phyloP scores from a whole-genome alignment of 2,888 invertebrate genomes.

The Himalopsyche tibetana region DNA sequence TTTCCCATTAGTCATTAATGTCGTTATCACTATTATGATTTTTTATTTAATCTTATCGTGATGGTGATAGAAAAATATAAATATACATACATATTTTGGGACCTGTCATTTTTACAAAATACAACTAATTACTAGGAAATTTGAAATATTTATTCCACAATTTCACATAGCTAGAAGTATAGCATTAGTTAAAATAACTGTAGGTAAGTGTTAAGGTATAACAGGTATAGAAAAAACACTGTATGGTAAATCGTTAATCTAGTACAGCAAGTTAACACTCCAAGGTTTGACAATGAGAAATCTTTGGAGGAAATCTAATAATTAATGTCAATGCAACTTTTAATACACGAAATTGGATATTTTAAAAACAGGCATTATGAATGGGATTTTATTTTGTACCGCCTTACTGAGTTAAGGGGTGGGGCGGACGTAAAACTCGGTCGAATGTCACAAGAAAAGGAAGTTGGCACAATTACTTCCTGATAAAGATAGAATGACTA shows the following conservation, averaged over 20 bases:
- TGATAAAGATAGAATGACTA: conserved; percentile 3
- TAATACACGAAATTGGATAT: not conserved
- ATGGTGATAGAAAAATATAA: not conserved
- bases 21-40: not conserved
- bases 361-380: conserved; percentile 11
- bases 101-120: not conserved
- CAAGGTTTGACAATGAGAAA: conserved; percentile 20
- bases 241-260: conserved; percentile 34
- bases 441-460: conserved; percentile 34
- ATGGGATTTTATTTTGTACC: conserved; percentile 30
- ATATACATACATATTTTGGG: not conserved
- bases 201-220: not conserved
- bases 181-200: not conserved
- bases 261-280: conserved; percentile 3
- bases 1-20: conserved; percentile 5
- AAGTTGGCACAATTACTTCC: conserved; percentile 26
- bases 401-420: conserved; percentile 50
- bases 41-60: not conserved
- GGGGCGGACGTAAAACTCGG: conserved; percentile 50
- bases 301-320: not conserved
- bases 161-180: not conserved
- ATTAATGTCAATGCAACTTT: not conserved
- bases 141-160: not conserved
- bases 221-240: conserved; percentile 30
- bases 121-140: not conserved